Percentiles rank a stretch among this genome's conserved stretches.
Conservation (phyloP, 2,888 invertebrate species). For the Lingula anatina region DNA sequence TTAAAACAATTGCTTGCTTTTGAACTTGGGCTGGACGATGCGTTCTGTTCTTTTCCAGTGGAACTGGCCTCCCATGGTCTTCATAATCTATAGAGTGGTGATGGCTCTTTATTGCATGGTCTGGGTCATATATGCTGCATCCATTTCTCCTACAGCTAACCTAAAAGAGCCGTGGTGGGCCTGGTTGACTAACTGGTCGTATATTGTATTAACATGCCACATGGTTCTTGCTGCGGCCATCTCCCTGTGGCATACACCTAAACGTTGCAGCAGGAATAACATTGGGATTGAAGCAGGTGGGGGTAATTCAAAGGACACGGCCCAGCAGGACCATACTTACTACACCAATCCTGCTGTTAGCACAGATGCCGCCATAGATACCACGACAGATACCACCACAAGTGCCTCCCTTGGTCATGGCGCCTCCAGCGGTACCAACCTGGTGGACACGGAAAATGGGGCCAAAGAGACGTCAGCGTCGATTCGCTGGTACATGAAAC, state of each 20-base stretch:
- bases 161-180: constrained; percentile 19
- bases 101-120: constrained; percentile 25
- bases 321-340: too few relatives aligned
- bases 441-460: neutral
- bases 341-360: too few relatives aligned
- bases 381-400: too few relatives aligned
- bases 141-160: neutral
- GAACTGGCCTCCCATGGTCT: constrained; percentile 25
- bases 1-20: too few relatives aligned
- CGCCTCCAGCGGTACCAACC: neutral
- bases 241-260: neutral
- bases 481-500: constrained; percentile 17
- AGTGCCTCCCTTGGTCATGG: too few relatives aligned
- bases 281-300: too few relatives aligned
- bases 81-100: constrained; percentile 28
- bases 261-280: too few relatives aligned
- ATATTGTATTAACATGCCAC: constrained; percentile 26
- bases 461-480: neutral
- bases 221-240: constrained; percentile 18
- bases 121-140: constrained; percentile 24
- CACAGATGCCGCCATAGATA: too few relatives aligned
- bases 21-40: too few relatives aligned
- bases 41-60: constrained; percentile 36
- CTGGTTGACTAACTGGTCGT: constrained; percentile 45
- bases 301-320: too few relatives aligned